phyloP scores from a whole-genome alignment of 2,113 vertebrate genomes.

The Calyptommatus sinebrachiatus region DNA sequence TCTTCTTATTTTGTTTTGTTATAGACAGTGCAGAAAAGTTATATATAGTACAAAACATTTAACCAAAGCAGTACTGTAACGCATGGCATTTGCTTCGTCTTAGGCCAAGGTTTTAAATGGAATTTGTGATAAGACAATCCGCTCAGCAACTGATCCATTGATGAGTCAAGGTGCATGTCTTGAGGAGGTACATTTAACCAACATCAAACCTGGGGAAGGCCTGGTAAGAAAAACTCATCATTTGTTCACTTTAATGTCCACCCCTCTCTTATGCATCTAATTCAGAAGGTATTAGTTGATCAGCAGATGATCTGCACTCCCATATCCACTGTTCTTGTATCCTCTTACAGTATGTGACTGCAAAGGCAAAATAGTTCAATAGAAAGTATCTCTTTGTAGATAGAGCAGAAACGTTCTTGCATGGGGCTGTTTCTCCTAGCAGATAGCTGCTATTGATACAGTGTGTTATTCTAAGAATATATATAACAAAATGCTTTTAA shows the following conservation, averaged over 20 bases:
- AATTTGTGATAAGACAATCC: conserved; percentile 88
- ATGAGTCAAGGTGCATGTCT: conserved; percentile 82
- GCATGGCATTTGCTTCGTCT: conserved; percentile 25
- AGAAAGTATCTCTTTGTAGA: not conserved
- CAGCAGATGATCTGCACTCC: not conserved
- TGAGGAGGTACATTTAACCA: conserved; percentile 86
- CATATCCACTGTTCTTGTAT: not conserved
- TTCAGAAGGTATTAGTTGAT: not conserved
- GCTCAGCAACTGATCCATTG: conserved; percentile 78
- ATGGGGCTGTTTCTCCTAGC: not conserved
- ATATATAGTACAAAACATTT: not conserved
- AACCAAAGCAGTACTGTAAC: not conserved
- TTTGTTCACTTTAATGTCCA: not conserved
- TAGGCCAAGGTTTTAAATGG: conserved; percentile 87
- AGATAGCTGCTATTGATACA: not conserved
- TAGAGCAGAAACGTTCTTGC: not conserved
- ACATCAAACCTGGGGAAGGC: conserved; percentile 87
- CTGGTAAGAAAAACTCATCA: conserved; percentile 77
- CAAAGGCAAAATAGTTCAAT: not conserved
- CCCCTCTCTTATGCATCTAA: not conserved
- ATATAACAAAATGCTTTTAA: not conserved
- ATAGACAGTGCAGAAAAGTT: not conserved
- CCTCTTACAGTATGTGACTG: too few relatives aligned
- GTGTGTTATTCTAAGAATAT: not conserved
- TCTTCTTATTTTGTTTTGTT: not conserved